These are phyloP conservation scores for Misgurnus mizolepis DNA, from an alignment of 2,113 vertebrate species.

Conservation along the genomic window DNA sequence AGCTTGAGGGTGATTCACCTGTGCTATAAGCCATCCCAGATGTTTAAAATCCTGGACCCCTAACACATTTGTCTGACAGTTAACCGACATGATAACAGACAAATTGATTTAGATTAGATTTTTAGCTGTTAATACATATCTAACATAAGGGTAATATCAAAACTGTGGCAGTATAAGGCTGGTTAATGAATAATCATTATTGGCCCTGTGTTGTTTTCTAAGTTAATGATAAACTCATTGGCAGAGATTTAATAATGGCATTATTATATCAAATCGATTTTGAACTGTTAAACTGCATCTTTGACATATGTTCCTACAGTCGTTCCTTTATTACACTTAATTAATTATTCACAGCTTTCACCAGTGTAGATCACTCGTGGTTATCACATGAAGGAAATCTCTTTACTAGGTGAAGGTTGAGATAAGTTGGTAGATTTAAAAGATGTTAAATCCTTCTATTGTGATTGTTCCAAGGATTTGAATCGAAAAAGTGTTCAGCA, in stretches of 20 bases:
- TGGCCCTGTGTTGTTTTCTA: background rate
- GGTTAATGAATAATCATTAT: constrained; percentile 18
- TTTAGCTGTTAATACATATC: too few relatives aligned
- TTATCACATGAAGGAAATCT: background rate
- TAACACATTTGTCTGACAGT: too few relatives aligned
- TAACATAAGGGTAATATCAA: too few relatives aligned
- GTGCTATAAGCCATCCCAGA: too few relatives aligned
- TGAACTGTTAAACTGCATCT: background rate
- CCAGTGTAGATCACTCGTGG: background rate
- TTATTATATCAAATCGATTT: background rate
- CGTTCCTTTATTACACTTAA: background rate
- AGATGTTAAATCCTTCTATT: too few relatives aligned
- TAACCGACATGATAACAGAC: too few relatives aligned
- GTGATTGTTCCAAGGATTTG: too few relatives aligned
- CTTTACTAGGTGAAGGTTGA: background rate
- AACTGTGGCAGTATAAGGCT: background rate
- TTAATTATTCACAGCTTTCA: background rate
- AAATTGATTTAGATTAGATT: too few relatives aligned
- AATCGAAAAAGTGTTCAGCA: background rate
- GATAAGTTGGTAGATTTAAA: too few relatives aligned
- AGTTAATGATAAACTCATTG: constrained; percentile 38
- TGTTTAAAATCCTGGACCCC: too few relatives aligned
- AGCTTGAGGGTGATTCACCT: too few relatives aligned
- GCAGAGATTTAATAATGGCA: background rate
- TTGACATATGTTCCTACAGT: background rate